Evolutionary conservation across 1,140 invertebrate genomes (phyloP).

Genomic region (Drosophila nannoptera): DNA sequence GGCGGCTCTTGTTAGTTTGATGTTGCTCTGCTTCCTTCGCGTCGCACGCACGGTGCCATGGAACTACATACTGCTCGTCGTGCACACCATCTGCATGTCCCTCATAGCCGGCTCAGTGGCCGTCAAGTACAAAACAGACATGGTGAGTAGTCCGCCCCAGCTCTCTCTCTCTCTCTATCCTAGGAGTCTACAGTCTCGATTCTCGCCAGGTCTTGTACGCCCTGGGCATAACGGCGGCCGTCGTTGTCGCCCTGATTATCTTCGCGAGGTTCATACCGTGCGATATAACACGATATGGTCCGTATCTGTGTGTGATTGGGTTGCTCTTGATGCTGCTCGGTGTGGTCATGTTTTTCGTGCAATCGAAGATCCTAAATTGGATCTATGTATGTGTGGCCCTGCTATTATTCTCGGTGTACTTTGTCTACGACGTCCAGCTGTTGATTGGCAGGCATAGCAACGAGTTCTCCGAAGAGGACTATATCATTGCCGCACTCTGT

Average conservation of each 20-base stretch:
- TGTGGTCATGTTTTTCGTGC: background rate
- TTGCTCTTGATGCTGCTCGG: background rate
- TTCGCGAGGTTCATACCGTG: constrained; percentile 38
- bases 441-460: constrained; percentile 19
- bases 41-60: constrained; percentile 6
- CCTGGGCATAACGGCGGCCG: background rate
- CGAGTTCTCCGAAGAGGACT: constrained; percentile 32
- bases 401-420: background rate
- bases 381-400: background rate
- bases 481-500: constrained; percentile 32
- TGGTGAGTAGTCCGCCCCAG: constrained; percentile 2
- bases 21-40: background rate
- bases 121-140: background rate
- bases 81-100: background rate
- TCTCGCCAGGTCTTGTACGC: constrained; percentile 3
- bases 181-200: background rate
- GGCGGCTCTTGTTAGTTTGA: background rate
- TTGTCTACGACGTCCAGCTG: constrained; percentile 37
- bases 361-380: background rate
- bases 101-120: background rate
- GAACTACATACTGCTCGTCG: constrained; percentile 21
- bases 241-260: constrained; percentile 2
- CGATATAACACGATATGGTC: constrained; percentile 43
- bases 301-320: background rate
- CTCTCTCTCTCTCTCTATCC: background rate